These are phyloP conservation scores for Glomeris maerens DNA, from an alignment of 1,140 invertebrate species.

Conservation along the genomic window DNA sequence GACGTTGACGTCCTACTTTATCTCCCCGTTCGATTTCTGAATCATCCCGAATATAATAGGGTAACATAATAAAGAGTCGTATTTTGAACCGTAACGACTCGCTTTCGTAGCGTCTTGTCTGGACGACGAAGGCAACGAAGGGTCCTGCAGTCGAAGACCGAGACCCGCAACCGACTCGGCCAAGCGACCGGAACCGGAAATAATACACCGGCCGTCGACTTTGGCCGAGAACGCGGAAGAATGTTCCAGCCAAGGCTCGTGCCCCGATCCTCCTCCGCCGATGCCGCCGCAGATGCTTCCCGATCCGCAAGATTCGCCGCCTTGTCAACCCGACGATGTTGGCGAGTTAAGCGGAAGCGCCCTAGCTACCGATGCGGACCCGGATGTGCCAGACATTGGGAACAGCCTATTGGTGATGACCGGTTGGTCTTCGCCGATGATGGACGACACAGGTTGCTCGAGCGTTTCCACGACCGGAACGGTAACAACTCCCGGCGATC, in stretches of 20 bases:
- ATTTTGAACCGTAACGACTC: too few species aligned
- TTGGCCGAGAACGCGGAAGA: not conserved
- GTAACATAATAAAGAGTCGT: too few species aligned
- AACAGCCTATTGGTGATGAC: slow-evolving; percentile 48
- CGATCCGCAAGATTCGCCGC: not conserved
- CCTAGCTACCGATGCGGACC: too few species aligned
- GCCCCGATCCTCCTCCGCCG: slow-evolving; percentile 9
- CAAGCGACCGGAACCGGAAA: too few species aligned
- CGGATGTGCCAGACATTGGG: slow-evolving; percentile 31
- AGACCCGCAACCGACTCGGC: too few species aligned
- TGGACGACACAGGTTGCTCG: slow-evolving; percentile 16
- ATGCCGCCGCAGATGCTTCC: not conserved
- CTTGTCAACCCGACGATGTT: not conserved
- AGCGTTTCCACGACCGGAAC: not conserved
- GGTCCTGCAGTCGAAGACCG: too few species aligned
- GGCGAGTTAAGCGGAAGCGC: too few species aligned
- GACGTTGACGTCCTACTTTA: too few species aligned
- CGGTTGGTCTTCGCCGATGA: slow-evolving; percentile 53
- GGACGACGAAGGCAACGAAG: too few species aligned
- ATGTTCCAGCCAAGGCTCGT: not conserved
- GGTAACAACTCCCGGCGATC: not conserved
- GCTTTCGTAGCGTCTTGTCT: too few species aligned
- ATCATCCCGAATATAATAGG: too few species aligned
- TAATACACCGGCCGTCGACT: not conserved
- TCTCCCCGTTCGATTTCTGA: too few species aligned